Base-by-base conservation (phyloP, 2,113 vertebrate genomes). In the Noturus placidus region DNA sequence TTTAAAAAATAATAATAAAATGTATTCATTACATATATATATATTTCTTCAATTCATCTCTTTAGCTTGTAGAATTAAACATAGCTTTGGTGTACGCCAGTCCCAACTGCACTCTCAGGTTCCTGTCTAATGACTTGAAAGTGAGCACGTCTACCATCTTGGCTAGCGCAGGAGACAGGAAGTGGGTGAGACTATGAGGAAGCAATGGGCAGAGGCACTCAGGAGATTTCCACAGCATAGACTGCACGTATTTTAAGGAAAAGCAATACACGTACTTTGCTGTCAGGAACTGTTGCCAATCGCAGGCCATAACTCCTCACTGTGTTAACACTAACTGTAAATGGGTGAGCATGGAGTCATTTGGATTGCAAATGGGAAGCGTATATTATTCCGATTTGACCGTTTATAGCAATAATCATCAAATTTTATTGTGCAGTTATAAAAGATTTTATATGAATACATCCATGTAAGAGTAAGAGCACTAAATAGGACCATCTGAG, bases 141-240 rank as follows among this genome's bases (percentile, higher is more conserved):
- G 59, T 74, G 54, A 42, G 38, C 74, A 33, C 0, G 59, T 57
- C 27, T 59, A 25, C 30, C 27, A 33, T 86, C 50, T 57, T 61
- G 80, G 85, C 61, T 57, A 76, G 80, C 7, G 6, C 30, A 76
- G 87, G 63, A 80, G 81, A 61, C 87, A 87, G 87, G 80, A 88
- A 86, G 86, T 80, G 76, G 84, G 65, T 54, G 67, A 85, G 83
- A 80, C 85, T 20, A 65, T 7, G 38, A 85, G 86, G 88, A 85
- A 85, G 84, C 77, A 82, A 84, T 59, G 77, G 88, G 77, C 50
- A 84, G 63, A 56, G 83, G 76, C 38, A 19, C 76, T 30, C 67
- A 2, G 33, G 33, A 63, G 35, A 35, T 27, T 42, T 63, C 33
- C 4, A 38, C 22, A 63, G 33, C 19, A 25, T 22, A 82, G 33